A percentile compares a stretch with the other conserved stretches of the same genome.
Evolutionary conservation across 2,113 vertebrate species (phyloP).

Genomic region (Amazona guildingii): DNA sequence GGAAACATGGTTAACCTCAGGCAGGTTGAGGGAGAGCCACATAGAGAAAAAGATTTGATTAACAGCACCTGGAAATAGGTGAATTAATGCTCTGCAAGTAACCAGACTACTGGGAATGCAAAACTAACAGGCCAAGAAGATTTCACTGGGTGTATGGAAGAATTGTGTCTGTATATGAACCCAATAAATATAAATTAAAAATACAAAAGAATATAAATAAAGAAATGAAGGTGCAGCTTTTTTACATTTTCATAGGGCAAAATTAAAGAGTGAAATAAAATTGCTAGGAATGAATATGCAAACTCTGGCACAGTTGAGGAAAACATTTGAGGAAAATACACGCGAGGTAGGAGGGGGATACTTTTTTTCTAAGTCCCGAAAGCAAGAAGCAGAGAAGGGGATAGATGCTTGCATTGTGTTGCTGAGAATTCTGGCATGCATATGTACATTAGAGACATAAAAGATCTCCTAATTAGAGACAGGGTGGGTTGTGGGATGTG

Average conservation of each 20-base stretch:
- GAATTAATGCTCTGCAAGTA: background rate
- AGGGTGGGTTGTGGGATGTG: slow-evolving; percentile 56
- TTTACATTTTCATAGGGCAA: background rate
- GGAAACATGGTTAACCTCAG: background rate
- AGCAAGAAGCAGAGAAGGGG: background rate
- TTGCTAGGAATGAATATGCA: background rate
- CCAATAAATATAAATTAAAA: background rate
- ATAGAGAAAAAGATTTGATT: background rate
- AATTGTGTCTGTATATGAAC: background rate
- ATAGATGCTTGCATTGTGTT: background rate
- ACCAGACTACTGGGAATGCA: background rate
- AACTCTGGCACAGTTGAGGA: background rate
- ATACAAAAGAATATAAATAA: background rate
- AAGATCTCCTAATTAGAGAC: slow-evolving; percentile 60
- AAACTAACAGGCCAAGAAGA: background rate
- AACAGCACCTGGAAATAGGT: background rate
- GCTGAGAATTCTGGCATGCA: slow-evolving; percentile 49
- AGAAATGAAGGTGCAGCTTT: background rate
- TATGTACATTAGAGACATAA: slow-evolving; percentile 54
- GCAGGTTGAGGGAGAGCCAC: background rate
- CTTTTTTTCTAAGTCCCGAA: background rate
- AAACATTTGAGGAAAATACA: background rate
- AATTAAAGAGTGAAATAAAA: background rate
- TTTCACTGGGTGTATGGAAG: background rate
- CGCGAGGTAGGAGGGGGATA: background rate